Percentiles rank a stretch among this genome's conserved stretches.
Evolutionary conservation across 2,888 invertebrate genomes (phyloP).

Genomic region (Conistra vaccinii): DNA sequence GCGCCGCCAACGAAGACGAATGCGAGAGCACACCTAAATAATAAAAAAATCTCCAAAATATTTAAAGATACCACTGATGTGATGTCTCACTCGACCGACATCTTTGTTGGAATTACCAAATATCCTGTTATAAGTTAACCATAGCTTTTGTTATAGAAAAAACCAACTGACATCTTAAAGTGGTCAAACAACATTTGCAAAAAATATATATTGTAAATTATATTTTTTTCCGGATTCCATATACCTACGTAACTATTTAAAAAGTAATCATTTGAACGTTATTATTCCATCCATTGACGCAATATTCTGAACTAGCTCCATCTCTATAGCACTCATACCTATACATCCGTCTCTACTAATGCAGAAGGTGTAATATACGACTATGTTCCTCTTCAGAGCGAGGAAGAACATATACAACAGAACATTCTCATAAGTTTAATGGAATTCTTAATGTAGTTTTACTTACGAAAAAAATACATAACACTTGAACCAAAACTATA

Average conservation of each 20-base stretch:
- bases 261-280: slow-evolving; percentile 18
- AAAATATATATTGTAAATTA: not conserved
- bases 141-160: not conserved
- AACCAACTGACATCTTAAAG: not conserved
- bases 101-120: slow-evolving; percentile 59
- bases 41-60: slow-evolving; percentile 81
- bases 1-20: slow-evolving; percentile 86
- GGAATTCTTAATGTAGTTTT: slow-evolving; percentile 64
- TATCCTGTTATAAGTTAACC: slow-evolving; percentile 50
- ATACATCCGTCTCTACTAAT: slow-evolving; percentile 76
- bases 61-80: slow-evolving; percentile 69
- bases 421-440: slow-evolving; percentile 82
- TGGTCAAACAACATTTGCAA: not conserved
- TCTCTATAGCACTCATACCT: slow-evolving; percentile 60
- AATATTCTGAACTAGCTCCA: slow-evolving; percentile 41
- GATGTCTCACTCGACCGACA: slow-evolving; percentile 62
- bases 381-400: slow-evolving; percentile 71
- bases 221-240: slow-evolving; percentile 10
- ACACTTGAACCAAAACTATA: slow-evolving; percentile 69
- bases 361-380: slow-evolving; percentile 79
- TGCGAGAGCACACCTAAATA: slow-evolving; percentile 85
- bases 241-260: not conserved
- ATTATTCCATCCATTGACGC: slow-evolving; percentile 52
- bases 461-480: slow-evolving; percentile 67
- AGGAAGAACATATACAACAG: slow-evolving; percentile 74